Percentiles rank a stretch among this genome's conserved stretches.
Conservation (phyloP, 1,140 invertebrate genomes). For the Octopus bimaculoides region DNA sequence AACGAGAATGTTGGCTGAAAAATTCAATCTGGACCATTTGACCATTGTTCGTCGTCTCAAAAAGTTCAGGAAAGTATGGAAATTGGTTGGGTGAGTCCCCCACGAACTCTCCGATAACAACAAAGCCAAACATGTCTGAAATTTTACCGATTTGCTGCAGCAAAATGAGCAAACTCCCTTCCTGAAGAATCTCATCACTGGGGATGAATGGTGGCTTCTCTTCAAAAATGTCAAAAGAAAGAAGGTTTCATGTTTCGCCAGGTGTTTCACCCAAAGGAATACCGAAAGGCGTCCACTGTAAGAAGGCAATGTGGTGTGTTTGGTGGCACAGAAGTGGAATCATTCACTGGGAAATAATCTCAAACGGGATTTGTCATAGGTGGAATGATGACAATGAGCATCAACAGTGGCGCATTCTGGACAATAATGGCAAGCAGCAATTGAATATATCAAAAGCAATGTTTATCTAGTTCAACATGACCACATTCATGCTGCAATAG, state of each 20-base stretch:
- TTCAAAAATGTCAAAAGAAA: conserved; percentile 1
- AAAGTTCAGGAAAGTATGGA: conserved; percentile 17
- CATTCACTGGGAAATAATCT: neutral
- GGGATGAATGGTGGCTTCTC: neutral
- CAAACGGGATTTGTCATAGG: too few species aligned
- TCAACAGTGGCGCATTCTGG: neutral
- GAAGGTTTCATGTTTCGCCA: neutral
- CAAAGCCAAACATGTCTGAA: conserved; percentile 11
- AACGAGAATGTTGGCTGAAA: conserved; percentile 9
- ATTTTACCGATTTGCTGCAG: neutral
- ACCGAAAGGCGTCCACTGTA: neutral
- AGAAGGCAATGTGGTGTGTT: neutral
- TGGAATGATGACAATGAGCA: neutral
- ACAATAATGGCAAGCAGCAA: neutral
- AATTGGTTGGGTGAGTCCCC: neutral
- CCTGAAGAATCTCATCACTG: neutral
- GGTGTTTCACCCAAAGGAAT: neutral
- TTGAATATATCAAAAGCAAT: neutral
- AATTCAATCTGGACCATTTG: conserved; percentile 21
- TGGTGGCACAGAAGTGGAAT: neutral
- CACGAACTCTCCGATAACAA: neutral
- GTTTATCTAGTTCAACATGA: neutral
- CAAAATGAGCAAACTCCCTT: neutral
- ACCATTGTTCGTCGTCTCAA: conserved; percentile 25
- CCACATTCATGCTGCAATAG: neutral